Conservation (phyloP, 2,888 invertebrate species). For the Aspidapion aeneum region DNA sequence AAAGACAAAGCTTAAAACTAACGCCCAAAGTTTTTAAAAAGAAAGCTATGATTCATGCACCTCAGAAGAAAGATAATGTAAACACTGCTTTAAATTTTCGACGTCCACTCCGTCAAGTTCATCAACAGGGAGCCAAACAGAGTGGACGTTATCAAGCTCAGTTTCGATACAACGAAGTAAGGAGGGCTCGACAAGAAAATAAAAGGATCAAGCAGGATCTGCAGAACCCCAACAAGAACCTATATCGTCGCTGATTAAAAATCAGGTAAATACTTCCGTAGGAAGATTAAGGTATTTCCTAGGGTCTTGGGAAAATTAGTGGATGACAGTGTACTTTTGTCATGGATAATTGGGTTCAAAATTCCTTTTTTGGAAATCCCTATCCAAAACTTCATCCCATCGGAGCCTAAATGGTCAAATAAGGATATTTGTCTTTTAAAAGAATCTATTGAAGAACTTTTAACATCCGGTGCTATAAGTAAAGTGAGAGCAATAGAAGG, state of each 20-base stretch:
- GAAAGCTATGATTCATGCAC: no score
- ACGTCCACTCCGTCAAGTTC: conserved; percentile 7
- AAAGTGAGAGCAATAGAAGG: no score
- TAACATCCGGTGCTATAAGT: no score
- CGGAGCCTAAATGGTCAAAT: no score
- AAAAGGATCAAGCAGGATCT: conserved; percentile 1
- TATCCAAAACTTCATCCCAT: no score
- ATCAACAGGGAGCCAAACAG: conserved; percentile 5
- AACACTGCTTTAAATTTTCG: conserved; percentile 12
- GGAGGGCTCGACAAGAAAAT: conserved; percentile 3
- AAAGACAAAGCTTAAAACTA: no score
- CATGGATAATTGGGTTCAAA: no score
- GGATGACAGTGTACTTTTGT: conserved; percentile 7
- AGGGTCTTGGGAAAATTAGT: conserved; percentile 6
- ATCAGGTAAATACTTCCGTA: neutral
- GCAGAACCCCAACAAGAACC: neutral
- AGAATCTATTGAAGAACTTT: no score
- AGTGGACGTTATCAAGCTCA: conserved; percentile 1
- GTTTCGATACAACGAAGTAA: neutral
- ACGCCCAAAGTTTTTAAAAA: no score
- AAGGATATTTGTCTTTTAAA: no score
- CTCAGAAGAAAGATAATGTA: no score
- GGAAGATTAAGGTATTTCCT: conserved; percentile 8
- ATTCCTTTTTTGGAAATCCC: no score
- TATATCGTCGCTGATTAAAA: neutral